Base-by-base conservation (phyloP, 2,797 vertebrate species). In the Enoplosus armatus region DNA sequence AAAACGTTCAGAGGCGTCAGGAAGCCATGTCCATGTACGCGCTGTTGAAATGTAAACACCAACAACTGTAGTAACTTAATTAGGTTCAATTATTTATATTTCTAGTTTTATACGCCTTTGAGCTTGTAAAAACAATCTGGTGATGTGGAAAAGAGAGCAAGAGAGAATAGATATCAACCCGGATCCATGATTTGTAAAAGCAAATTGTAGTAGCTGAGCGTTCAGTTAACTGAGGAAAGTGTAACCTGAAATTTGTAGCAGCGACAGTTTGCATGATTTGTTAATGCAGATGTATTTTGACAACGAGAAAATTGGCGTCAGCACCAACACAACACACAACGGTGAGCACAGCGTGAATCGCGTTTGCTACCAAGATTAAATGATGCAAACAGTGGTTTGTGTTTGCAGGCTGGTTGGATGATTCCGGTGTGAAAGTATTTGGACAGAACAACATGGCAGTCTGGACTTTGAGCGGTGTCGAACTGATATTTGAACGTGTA, bases 371-470 rank as follows among this genome's bases (percentile, higher is more conserved):
- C 39, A 27, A 56, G 56, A 82, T 50, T 41, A 77, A 81, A 84
- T 74, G 54, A 68, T 31, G 63, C 65, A 53, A 64, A 72, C 27
- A 56, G 33, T 45, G 26, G 33, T 77, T 79, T 72, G 77, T 80
- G 70, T 84, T 82, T 78, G 75, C 39, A 47, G 72, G 26, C 35
- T 47, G 15, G 45, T 82, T 56, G 27, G 56, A 26, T 45, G 70
- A 72, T 62, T 85, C 58, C 47, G 80, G 66, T 75, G 76, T 66
- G 37, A 69, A 80, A 75, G 59, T 15, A 60, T 81, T 73, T 76
- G 62, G 18, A 45, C 11, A 69, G 45, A 66, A 66, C 60, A 62
- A 56, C 63, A 43, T 58, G 74, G 35, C 62, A 50, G 56, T 1
- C 31, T 72, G 65, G 27, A 73, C 55, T 76, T 64, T 82, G 69